phyloP scores from a whole-genome alignment of 2,888 invertebrate species.

The Ornithoptera priamus region DNA sequence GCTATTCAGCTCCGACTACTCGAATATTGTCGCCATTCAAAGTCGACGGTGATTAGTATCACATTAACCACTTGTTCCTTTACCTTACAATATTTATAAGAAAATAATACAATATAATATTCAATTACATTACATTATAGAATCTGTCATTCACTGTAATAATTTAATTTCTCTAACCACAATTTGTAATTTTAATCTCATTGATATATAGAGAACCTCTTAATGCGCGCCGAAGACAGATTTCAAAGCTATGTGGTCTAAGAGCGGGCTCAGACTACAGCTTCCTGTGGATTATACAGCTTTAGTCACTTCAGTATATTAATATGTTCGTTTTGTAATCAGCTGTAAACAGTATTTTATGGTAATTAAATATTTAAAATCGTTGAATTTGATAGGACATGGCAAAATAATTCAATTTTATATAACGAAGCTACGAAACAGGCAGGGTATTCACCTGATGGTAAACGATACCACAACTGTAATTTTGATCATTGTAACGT shows the following conservation, averaged over 20 bases:
- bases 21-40: too few species aligned
- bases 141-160: slow-evolving; percentile 20
- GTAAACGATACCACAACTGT: too few species aligned
- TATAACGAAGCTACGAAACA: too few species aligned
- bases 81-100: too few species aligned
- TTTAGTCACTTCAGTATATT: background rate
- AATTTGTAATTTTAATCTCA: slow-evolving; percentile 18
- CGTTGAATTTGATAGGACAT: too few species aligned
- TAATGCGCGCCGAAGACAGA: slow-evolving; percentile 39
- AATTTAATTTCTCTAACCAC: slow-evolving; percentile 1
- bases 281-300: slow-evolving; percentile 3
- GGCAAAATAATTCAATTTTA: too few species aligned
- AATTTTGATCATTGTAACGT: too few species aligned
- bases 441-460: too few species aligned
- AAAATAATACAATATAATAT: background rate
- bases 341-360: background rate
- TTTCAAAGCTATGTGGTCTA: slow-evolving; percentile 11
- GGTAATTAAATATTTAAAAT: background rate
- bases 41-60: too few species aligned
- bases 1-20: too few species aligned
- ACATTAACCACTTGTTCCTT: too few species aligned
- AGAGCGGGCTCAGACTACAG: slow-evolving; percentile 17
- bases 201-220: slow-evolving; percentile 36
- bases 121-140: background rate
- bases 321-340: background rate